Percentiles rank a stretch among this genome's conserved stretches.
Evolutionary conservation across 2,888 invertebrate genomes (phyloP).

Genomic region (Nudaria mundana): DNA sequence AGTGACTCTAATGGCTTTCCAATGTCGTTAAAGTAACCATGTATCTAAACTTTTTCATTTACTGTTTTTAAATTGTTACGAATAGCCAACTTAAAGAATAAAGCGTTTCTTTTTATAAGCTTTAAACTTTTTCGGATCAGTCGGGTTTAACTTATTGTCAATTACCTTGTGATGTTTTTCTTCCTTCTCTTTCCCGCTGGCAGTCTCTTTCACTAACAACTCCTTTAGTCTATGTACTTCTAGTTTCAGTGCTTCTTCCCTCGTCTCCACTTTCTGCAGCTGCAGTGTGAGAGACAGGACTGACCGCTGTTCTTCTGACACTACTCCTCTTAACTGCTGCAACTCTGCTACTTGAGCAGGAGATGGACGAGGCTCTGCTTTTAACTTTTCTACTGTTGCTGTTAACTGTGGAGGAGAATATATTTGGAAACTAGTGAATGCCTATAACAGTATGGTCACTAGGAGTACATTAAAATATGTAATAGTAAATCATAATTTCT

Average conservation of each 20-base stretch:
- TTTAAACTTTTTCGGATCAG: no score
- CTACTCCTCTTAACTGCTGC: slow-evolving; percentile 70
- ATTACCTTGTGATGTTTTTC: slow-evolving; percentile 55
- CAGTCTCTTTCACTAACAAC: slow-evolving; percentile 72
- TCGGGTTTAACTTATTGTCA: no score
- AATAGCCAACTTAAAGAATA: no score
- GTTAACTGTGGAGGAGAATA: slow-evolving; percentile 42
- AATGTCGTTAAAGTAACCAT: no score
- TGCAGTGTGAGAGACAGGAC: slow-evolving; percentile 78
- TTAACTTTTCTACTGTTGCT: slow-evolving; percentile 52
- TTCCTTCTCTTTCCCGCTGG: slow-evolving; percentile 58
- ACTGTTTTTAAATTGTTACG: no score
- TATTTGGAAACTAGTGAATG: no score
- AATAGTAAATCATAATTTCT: no score
- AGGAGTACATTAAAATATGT: no score
- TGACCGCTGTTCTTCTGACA: slow-evolving; percentile 81
- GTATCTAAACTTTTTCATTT: no score
- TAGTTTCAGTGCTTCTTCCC: slow-evolving; percentile 75
- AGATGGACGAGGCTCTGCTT: slow-evolving; percentile 46
- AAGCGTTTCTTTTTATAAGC: no score
- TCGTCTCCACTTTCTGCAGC: slow-evolving; percentile 70
- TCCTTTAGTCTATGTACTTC: slow-evolving; percentile 69
- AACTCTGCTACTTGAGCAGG: slow-evolving; percentile 60
- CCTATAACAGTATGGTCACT: no score
- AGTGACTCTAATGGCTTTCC: no score